Evolutionary conservation across 2,888 invertebrate species (phyloP).

Genomic region (Lasius platythorax): DNA sequence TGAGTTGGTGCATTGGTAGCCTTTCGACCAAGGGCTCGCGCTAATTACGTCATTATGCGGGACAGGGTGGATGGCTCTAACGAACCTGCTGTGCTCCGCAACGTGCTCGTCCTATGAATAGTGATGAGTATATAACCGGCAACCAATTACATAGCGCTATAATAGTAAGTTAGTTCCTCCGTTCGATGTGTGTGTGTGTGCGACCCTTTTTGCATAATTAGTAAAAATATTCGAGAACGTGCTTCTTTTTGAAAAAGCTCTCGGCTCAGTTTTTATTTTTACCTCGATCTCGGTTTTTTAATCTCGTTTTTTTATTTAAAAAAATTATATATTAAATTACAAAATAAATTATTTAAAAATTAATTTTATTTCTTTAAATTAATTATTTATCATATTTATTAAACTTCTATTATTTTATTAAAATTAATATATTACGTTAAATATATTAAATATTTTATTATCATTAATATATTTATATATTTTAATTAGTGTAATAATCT

Average conservation of each 20-base stretch:
- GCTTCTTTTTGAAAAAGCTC: background rate
- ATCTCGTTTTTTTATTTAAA: background rate
- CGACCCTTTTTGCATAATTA: slow-evolving; percentile 74
- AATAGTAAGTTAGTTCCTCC: slow-evolving; percentile 54
- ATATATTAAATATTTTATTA: background rate
- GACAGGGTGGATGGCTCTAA: slow-evolving; percentile 78
- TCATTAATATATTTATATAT: background rate
- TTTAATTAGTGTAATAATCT: background rate
- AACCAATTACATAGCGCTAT: slow-evolving; percentile 78
- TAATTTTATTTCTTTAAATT: no score
- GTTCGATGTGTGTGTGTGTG: background rate
- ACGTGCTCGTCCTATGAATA: slow-evolving; percentile 81
- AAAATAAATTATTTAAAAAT: no score
- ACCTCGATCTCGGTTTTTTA: background rate
- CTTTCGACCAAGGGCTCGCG: slow-evolving; percentile 75
- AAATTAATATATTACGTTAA: background rate
- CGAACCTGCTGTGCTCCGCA: slow-evolving; percentile 76
- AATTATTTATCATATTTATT: background rate
- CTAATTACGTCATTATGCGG: slow-evolving; percentile 84
- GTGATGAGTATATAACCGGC: slow-evolving; percentile 81
- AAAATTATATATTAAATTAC: background rate
- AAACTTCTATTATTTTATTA: background rate
- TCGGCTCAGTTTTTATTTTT: background rate
- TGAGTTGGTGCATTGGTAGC: slow-evolving; percentile 71
- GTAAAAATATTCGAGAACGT: slow-evolving; percentile 70